Evolutionary conservation across 1,140 invertebrate species (phyloP).

Genomic region (Drosophila albomicans): DNA sequence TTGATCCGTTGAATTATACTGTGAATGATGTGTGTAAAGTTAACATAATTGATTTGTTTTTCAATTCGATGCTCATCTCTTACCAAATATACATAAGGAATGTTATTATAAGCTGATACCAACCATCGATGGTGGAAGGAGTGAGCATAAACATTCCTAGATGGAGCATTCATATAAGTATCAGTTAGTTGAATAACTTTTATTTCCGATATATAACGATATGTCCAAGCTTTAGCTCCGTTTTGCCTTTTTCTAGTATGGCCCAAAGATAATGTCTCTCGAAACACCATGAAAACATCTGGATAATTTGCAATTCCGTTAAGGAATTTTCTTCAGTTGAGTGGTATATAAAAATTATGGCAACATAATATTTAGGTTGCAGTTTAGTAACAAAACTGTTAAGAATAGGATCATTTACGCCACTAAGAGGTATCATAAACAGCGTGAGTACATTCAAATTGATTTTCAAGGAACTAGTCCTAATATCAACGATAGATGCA

Average conservation of each 20-base stretch:
- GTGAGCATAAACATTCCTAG: too few relatives aligned
- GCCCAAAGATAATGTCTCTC: not conserved
- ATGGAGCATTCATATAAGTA: too few relatives aligned
- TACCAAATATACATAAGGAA: slow-evolving; percentile 6
- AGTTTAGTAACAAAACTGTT: too few relatives aligned
- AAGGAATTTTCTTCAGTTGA: not conserved
- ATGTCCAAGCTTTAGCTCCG: not conserved
- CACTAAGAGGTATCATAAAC: too few relatives aligned
- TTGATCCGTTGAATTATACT: slow-evolving; percentile 16
- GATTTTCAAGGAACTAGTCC: too few relatives aligned
- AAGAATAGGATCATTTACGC: too few relatives aligned
- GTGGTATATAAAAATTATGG: not conserved
- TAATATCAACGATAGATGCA: too few relatives aligned
- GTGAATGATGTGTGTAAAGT: too few relatives aligned
- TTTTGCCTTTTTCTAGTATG: not conserved
- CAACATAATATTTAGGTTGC: too few relatives aligned
- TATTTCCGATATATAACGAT: not conserved
- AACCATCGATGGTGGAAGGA: not conserved
- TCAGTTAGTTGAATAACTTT: not conserved
- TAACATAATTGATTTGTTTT: not conserved
- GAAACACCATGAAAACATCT: not conserved
- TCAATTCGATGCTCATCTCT: not conserved
- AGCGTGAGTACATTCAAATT: too few relatives aligned
- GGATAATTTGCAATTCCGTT: not conserved
- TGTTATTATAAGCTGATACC: not conserved